Evolutionary conservation across 2,113 vertebrate species (phyloP).

Genomic region (Lamprologus tigripictilis): DNA sequence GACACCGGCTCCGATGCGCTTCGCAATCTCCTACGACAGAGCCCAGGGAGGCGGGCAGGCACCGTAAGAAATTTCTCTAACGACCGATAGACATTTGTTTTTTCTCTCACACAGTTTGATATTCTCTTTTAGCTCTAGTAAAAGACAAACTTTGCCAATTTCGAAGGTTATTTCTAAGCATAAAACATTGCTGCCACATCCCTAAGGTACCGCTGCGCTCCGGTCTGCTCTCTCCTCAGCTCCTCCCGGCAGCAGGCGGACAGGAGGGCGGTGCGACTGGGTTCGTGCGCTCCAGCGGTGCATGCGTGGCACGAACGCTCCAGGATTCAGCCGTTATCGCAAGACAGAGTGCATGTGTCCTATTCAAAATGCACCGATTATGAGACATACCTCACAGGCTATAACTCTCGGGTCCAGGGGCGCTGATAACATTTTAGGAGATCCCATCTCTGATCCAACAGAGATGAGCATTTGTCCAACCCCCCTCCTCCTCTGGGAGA

Average conservation of each 20-base stretch:
- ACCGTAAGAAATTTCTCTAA: not conserved
- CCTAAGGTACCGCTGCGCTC: not conserved
- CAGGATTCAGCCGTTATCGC: slow-evolving; percentile 31
- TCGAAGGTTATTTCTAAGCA: not conserved
- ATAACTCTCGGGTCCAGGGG: not conserved
- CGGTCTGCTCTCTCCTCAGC: not conserved
- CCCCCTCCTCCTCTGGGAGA: not conserved
- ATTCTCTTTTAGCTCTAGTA: not conserved
- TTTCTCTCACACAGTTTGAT: not conserved
- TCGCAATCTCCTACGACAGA: not conserved
- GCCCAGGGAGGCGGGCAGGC: not conserved
- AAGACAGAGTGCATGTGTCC: not conserved
- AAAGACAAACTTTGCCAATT: slow-evolving; percentile 1
- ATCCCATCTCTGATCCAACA: not conserved
- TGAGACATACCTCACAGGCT: not conserved
- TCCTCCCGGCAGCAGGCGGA: slow-evolving; percentile 18
- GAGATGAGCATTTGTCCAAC: not conserved
- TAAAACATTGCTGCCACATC: not conserved
- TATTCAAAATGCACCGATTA: not conserved
- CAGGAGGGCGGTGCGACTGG: slow-evolving; percentile 42
- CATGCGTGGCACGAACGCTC: slow-evolving; percentile 34
- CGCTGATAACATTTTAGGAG: not conserved
- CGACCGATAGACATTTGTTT: not conserved
- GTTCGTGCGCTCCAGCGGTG: slow-evolving; percentile 45
- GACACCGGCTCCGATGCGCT: slow-evolving; percentile 1